Evolutionary conservation across 2,888 invertebrate genomes (phyloP), one percentile per base, ranked within the genome.

Genomic region (Hipparchia semele): DNA sequence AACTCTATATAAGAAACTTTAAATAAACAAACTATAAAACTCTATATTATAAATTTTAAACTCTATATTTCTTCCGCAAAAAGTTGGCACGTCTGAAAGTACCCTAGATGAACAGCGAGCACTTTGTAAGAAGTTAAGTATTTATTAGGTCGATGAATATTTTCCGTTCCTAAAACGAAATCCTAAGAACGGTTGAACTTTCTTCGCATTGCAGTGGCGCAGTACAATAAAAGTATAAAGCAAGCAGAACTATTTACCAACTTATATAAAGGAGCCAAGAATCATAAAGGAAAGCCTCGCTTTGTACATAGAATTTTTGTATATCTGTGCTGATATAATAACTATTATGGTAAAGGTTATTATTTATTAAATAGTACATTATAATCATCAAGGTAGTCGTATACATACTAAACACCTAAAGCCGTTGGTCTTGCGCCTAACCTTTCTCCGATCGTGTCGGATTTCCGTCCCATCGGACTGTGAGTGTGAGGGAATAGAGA

Each of bases 251-350:
- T 73, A 75, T 75, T 67, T 75, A 72, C 71, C 66, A 71, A 72
- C 67, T 73, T 75, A 71, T 49, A 72, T 73, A 74, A 77, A 72
- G 59, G 70, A 75, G 73, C 72, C 73, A 73, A 74, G 73, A 74
- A 77, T 61, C 53, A 70, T 75, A 67, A 75, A 75, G 70, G 71
- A 73, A 74, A 71, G 46, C 68, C 65, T 60, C 72, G 72, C 73
- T 72, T 75, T 72, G 72, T 76, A 76, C 76, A 39, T 39, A 39
- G 0, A 4, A 39, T 39, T 4, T 5, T 74, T 76, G 78, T 77
- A 78, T 79, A 78, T 74, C 76, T 75, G 73, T 69, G 71, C 75
- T 68, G 79, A 80, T 84, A 85, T 85, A 83, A 81, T 82, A 81
- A 83, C 84, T 86, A 86, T 86, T 84, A 84, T 39, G 39, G 5